Base-by-base conservation (phyloP, 1,140 invertebrate genomes). In the Carcinoscorpius rotundicauda region DNA sequence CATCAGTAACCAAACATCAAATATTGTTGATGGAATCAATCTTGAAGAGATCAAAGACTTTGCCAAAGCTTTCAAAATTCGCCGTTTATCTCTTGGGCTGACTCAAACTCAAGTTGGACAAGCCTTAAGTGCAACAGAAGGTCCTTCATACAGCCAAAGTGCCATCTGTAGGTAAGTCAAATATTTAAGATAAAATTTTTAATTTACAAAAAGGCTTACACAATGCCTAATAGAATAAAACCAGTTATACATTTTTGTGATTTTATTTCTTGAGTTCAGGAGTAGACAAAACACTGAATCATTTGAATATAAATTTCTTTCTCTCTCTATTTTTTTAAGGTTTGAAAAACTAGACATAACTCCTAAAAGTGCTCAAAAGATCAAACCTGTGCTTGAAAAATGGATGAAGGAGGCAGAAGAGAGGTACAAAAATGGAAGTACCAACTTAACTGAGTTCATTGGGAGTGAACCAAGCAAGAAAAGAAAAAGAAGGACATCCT, bases 291-390 rank as follows among this genome's bases (percentile, higher is more conserved):
- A 29, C 29, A 29, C 2, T 29, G 29, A 29, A 29, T 29, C 29
- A 29, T 29, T 0, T 29, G 29, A 29, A 29, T 29, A 29, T 29
- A 29, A 29, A 29, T 29, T 29, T 29, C 29, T 29, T 29, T 29
- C 29, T 29, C 29, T 29, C 29, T 29, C 29, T 29, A 2, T 29
- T 29, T 2, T 29, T 29, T n/a, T 55, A 8, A 97, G 95, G 87
- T 98, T 98, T 85, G 95, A 98, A 82, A 98, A 98, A 83, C 83
- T 98, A 79, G 95, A 98, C 82, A 98, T 98, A 74, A 98, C 94
- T 75, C 94, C 94, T 77, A 97, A 97, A 83, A 97, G 93, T 84
- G 94, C 95, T 70, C 91, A 96, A 82, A 98, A 97, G 85, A 98
- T 98, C 75, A 97, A 97, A 80, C 95, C 95, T 70, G 94, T 98